phyloP scores from a whole-genome alignment of 2,888 invertebrate genomes.

The Dichetophora obliterata region DNA sequence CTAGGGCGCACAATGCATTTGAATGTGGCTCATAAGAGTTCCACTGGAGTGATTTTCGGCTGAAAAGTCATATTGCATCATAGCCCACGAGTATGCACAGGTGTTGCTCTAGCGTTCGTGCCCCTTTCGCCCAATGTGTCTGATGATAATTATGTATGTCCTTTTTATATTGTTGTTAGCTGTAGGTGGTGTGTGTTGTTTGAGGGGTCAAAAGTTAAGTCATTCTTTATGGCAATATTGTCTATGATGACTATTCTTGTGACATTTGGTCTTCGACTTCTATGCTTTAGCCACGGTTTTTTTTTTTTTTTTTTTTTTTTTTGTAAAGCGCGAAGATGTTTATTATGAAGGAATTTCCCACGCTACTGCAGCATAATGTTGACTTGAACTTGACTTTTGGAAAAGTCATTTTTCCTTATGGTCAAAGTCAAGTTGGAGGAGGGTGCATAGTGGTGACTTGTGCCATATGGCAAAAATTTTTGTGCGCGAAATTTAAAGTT shows the following conservation, averaged over 20 bases:
- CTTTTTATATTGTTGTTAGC: slow-evolving; percentile 15
- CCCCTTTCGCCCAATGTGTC: background rate
- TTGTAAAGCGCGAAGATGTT: slow-evolving; percentile 11
- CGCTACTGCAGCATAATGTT: background rate
- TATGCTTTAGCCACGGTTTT: background rate
- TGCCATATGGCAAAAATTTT: slow-evolving; percentile 3
- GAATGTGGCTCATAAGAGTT: background rate
- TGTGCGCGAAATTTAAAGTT: background rate
- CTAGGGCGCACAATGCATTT: slow-evolving; percentile 2
- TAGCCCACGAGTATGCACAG: slow-evolving; percentile 24
- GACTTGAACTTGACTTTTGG: slow-evolving; percentile 20
- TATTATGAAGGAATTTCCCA: slow-evolving; percentile 26
- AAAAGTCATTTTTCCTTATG: background rate
- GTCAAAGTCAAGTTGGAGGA: background rate
- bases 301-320: background rate
- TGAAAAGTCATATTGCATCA: slow-evolving; percentile 21
- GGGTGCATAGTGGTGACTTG: background rate
- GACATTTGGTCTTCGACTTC: slow-evolving; percentile 9
- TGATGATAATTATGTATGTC: slow-evolving; percentile 52
- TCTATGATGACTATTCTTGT: background rate
- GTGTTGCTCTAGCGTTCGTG: slow-evolving; percentile 32
- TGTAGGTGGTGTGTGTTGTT: slow-evolving; percentile 9
- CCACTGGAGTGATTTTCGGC: slow-evolving; percentile 37
- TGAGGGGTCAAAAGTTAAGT: slow-evolving; percentile 40
- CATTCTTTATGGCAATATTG: background rate